These are phyloP conservation scores for Nematopogon swammerdamellus DNA, from an alignment of 2,888 invertebrate genomes.

Conservation along the genomic window DNA sequence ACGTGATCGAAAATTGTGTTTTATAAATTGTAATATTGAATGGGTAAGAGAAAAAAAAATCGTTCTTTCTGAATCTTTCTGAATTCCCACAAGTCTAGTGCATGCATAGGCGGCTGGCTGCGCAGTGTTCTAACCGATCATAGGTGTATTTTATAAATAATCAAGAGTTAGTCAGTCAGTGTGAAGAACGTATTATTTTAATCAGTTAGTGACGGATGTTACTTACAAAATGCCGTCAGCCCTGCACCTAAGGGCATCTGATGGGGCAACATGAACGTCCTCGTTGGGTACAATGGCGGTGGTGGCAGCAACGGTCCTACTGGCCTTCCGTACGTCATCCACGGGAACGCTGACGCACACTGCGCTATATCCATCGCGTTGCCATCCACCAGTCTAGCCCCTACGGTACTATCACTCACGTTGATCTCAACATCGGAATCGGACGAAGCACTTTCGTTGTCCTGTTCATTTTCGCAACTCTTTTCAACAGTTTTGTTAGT, in stretches of 20 bases:
- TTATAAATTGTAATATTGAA: too few species aligned
- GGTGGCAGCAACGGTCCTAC: slow-evolving; percentile 28
- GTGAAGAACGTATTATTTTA: too few species aligned
- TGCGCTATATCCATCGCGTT: slow-evolving; percentile 26
- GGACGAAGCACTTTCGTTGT: neutral
- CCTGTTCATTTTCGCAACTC: slow-evolving; percentile 9
- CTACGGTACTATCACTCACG: neutral
- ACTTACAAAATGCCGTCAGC: slow-evolving; percentile 57
- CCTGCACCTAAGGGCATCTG: slow-evolving; percentile 60
- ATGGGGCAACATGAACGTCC: slow-evolving; percentile 40
- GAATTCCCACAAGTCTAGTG: too few species aligned
- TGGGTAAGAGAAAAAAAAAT: too few species aligned
- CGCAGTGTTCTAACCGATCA: too few species aligned
- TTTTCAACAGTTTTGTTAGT: too few species aligned
- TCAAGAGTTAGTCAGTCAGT: too few species aligned
- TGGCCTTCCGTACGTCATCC: slow-evolving; percentile 15
- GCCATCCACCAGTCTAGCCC: slow-evolving; percentile 37
- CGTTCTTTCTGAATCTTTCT: too few species aligned
- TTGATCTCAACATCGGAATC: neutral
- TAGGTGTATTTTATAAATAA: too few species aligned
- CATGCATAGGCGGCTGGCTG: too few species aligned
- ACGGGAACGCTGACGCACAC: slow-evolving; percentile 18
- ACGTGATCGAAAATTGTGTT: too few species aligned
- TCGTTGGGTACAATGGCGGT: slow-evolving; percentile 36
- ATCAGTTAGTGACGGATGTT: too few species aligned